Base-by-base conservation (phyloP, 2,797 vertebrate species). In the Labroides dimidiatus region DNA sequence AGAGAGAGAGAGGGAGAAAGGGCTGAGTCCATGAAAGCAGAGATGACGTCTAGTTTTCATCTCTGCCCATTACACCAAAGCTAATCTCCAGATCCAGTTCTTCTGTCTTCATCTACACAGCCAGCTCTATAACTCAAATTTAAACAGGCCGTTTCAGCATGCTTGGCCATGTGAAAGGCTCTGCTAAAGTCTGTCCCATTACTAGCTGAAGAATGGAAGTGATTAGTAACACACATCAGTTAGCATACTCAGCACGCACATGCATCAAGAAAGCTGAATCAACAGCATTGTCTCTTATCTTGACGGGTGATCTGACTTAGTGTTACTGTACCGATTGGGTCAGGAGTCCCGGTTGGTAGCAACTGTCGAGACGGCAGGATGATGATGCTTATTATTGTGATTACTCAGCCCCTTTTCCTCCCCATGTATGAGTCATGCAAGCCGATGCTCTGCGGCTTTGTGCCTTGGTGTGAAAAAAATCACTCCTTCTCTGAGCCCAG, bases 361-460 rank as follows among this genome's bases (percentile, higher is more conserved):
- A 68, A 81, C 80, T 82, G 86, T 86, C 70, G 81, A 91, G 90
- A 90, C 86, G 39, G 75, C 80, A 82, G 79, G 84, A 86, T 86
- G 82, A 86, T 81, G 80, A 62, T 56, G 66, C 67, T 86, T 84
- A 71, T 89, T 86, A 84, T 85, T 91, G 78, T 88, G 84, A 89
- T 92, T 92, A 91, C 78, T 93, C 91, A 93, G 90, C 81, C 82
- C 21, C 70, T 87, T 91, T 87, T 77, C 76, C 84, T 85, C 75
- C 77, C 39, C 61, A 41, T 14, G 52, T 3, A 54, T 92, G 91
- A 93, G 80, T 91, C 90, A 91, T 17, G 14, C 68, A 72, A 77
- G 36, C 75, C 14, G 39, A 64, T 55, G 64, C 76, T 83, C 81
- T 82, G 80, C 49, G 83, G 84, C 75, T 89, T 87, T 89, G 83